phyloP scores from a whole-genome alignment of 2,888 invertebrate species.

The Anagyrus pseudococci region DNA sequence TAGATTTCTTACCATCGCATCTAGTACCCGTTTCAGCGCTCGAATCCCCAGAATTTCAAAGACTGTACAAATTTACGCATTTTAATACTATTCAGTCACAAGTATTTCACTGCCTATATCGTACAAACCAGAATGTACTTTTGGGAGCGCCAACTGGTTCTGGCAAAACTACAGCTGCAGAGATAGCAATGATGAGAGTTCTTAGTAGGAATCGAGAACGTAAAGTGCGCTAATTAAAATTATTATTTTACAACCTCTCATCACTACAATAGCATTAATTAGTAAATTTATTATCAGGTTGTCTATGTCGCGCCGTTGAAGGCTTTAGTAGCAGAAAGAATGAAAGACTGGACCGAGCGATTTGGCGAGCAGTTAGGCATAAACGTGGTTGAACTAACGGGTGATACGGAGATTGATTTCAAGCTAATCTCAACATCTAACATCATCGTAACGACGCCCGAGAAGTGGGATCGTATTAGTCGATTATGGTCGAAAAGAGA shows the following conservation, averaged over 20 bases:
- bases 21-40: conserved; percentile 88
- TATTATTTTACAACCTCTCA: too few species aligned
- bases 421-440: conserved; percentile 82
- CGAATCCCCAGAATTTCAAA: conserved; percentile 77
- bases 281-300: too few species aligned
- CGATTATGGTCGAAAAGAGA: conserved; percentile 96
- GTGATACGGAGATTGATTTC: conserved; percentile 88
- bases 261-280: too few species aligned
- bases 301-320: conserved; percentile 99
- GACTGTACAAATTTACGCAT: conserved; percentile 88
- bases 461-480: conserved; percentile 99
- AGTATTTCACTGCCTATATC: conserved; percentile 94
- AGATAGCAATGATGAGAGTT: conserved; percentile 94
- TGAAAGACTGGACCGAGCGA: conserved; percentile 91
- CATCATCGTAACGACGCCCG: conserved; percentile 98
- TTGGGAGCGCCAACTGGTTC: conserved; percentile 96
- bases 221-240: conserved; percentile 66
- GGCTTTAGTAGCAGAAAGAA: conserved; percentile 94
- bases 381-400: conserved; percentile 94
- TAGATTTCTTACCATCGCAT: conserved; percentile 86
- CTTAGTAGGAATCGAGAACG: conserved; percentile 81
- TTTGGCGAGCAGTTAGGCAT: conserved; percentile 76
- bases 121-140: conserved; percentile 91
- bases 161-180: conserved; percentile 98
- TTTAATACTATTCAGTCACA: conserved; percentile 99